Conservation (phyloP, 2,888 invertebrate species). For the Caenorhabditis uteleia region DNA sequence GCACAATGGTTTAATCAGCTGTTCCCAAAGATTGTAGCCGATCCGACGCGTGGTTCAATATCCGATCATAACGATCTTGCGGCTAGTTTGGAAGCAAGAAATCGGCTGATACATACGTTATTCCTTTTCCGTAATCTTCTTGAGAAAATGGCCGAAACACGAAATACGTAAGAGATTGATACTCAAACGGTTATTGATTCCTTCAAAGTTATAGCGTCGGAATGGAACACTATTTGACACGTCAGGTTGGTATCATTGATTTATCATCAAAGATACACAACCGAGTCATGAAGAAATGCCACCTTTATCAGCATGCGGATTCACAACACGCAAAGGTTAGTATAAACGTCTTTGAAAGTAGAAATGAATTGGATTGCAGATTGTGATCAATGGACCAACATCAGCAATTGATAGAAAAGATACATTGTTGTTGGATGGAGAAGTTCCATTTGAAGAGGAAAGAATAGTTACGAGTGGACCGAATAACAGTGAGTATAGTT, state of each 20-base stretch:
- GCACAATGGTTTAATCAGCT: constrained; percentile 36
- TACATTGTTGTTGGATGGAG: constrained; percentile 16
- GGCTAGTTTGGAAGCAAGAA: constrained; percentile 13
- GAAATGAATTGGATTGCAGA: background rate
- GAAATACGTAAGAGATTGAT: constrained; percentile 26
- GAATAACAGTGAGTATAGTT: background rate
- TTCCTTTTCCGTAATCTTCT: constrained; percentile 28
- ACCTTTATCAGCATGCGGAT: constrained; percentile 8
- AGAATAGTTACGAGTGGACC: constrained; percentile 6
- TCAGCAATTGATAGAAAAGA: constrained; percentile 10
- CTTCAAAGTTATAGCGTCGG: constrained; percentile 25
- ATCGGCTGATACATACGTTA: constrained; percentile 20
- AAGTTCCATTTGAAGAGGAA: constrained; percentile 30
- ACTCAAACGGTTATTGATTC: background rate
- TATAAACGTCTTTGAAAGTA: background rate
- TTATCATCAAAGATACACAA: constrained; percentile 19
- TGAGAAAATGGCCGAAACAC: constrained; percentile 38
- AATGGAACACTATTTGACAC: constrained; percentile 44
- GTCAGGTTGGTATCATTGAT: constrained; percentile 47
- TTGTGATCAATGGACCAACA: constrained; percentile 21
- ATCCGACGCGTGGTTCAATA: constrained; percentile 7
- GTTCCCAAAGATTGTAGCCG: constrained; percentile 25
- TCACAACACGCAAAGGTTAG: background rate
- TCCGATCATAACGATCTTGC: constrained; percentile 24
- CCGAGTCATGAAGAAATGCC: constrained; percentile 18